Conservation (phyloP, 2,113 vertebrate genomes). For the Agelaius phoeniceus region DNA sequence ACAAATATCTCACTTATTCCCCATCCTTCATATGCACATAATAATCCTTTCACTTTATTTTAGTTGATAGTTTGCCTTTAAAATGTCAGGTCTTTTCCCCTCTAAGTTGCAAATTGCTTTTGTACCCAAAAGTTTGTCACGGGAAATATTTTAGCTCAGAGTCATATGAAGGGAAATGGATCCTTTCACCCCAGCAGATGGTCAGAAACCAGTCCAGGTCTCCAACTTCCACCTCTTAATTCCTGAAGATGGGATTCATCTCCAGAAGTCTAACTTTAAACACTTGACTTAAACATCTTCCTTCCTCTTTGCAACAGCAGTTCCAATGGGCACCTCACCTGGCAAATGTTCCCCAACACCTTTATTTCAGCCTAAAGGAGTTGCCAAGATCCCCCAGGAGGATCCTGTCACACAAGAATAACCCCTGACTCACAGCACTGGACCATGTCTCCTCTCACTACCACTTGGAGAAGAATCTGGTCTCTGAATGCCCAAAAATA, state of each 20-base stretch:
- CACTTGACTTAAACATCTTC: neutral
- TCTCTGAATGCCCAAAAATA: neutral
- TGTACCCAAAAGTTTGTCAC: conserved; percentile 1
- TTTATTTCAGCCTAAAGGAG: neutral
- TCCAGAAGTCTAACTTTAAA: neutral
- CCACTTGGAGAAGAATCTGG: neutral
- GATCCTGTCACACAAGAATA: neutral
- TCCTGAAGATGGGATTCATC: neutral
- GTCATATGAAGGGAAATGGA: neutral
- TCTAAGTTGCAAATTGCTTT: conserved; percentile 44
- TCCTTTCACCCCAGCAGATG: neutral
- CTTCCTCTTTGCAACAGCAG: neutral
- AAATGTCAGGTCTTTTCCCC: conserved; percentile 54
- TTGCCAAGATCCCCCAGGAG: neutral
- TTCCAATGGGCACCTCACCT: neutral
- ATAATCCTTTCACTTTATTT: conserved; percentile 55
- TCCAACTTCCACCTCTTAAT: neutral
- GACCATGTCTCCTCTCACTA: neutral
- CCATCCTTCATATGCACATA: conserved; percentile 50
- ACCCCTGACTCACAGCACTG: neutral
- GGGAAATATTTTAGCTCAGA: neutral
- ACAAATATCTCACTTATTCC: conserved; percentile 63
- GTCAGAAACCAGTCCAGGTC: neutral
- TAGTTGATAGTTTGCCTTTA: conserved; percentile 59
- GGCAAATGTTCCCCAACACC: neutral